A percentile compares a stretch with the other conserved stretches of the same genome.
These are phyloP conservation scores for Trematomus bernacchii DNA, from an alignment of 2,797 vertebrate genomes.

Conservation along the genomic window DNA sequence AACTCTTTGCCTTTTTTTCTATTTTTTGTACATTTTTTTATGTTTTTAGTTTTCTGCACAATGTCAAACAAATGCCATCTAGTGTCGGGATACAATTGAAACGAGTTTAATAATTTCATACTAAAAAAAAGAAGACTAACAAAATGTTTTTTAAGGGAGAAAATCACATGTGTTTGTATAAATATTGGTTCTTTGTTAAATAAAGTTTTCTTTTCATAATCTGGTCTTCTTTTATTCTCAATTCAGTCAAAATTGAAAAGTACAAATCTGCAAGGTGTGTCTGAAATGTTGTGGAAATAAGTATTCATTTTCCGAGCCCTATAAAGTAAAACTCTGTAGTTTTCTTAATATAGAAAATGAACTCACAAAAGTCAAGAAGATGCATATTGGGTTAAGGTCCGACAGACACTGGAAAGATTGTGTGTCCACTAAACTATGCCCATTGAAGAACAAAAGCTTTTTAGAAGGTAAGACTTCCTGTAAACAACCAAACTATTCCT, in stretches of 20 bases:
- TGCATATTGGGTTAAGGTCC: too few relatives aligned
- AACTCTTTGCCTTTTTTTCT: conserved; percentile 57
- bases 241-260: not conserved
- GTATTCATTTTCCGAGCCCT: too few relatives aligned
- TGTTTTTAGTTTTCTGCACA: conserved; percentile 30
- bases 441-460: too few relatives aligned
- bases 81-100: conserved; percentile 18
- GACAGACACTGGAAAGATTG: too few relatives aligned
- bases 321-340: too few relatives aligned
- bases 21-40: conserved; percentile 66
- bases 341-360: too few relatives aligned
- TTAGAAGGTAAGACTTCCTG: too few relatives aligned
- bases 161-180: conserved; percentile 71
- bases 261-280: too few relatives aligned
- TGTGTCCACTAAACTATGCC: too few relatives aligned
- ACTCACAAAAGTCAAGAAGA: too few relatives aligned
- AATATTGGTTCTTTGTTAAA: conserved; percentile 76
- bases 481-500: too few relatives aligned
- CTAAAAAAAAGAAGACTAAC: conserved; percentile 15
- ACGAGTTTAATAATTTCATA: conserved; percentile 17
- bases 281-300: too few relatives aligned
- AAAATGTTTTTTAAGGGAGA: conserved; percentile 29
- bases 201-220: conserved; percentile 79
- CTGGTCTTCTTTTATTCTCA: conserved; percentile 15
- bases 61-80: conserved; percentile 39